Evolutionary conservation across 2,113 vertebrate genomes (phyloP), one percentile per base, ranked within the genome.

Genomic region (Varanus komodoensis): DNA sequence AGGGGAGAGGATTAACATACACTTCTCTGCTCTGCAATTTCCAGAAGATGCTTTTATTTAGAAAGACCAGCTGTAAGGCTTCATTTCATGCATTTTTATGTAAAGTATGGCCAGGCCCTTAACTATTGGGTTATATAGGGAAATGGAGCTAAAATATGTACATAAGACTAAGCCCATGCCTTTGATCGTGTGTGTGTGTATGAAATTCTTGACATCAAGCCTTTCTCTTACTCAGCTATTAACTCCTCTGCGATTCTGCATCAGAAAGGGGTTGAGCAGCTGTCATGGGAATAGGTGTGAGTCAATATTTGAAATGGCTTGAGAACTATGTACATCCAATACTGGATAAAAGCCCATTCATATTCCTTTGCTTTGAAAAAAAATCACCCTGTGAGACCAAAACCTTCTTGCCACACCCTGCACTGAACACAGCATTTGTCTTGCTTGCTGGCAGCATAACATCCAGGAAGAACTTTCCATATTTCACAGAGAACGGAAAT

Each of bases 261-360:
- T 78, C 29, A 78, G 1, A 4, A 8, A 11, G 80, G 78, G 79
- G 87, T 85, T 86, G 89, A 21, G 71, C 9, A 93, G 92, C 93
- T 73, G 88, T 91, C 68, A 52, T 87, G 83, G 19, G 74, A 7
- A 14, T 4, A 1, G 80, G 69, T 32, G 50, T 94, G 94, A 95
- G 91, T 94, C 94, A 92, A 93, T 95, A 93, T 80, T 82, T 84
- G 74, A 71, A 88, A 38, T 80, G 74, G 71, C 50, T n/a, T n/a
- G 79, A 29, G 80, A 78, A n/a, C 52, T 88, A 50, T 80, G 50
- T 91, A 91, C 86, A 84, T 74, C 86, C 81, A 48, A 32, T 19
- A 44, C 57, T 91, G 90, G 87, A 71, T 5, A 0, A 8, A 27
- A 80, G 87, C 96, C 73, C 0, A 64, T 90, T 7, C 50, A 69